A percentile compares a stretch with the other conserved stretches of the same genome.
These are phyloP conservation scores for Acanthurus tractus DNA, from an alignment of 2,797 vertebrate species.

Conservation along the genomic window DNA sequence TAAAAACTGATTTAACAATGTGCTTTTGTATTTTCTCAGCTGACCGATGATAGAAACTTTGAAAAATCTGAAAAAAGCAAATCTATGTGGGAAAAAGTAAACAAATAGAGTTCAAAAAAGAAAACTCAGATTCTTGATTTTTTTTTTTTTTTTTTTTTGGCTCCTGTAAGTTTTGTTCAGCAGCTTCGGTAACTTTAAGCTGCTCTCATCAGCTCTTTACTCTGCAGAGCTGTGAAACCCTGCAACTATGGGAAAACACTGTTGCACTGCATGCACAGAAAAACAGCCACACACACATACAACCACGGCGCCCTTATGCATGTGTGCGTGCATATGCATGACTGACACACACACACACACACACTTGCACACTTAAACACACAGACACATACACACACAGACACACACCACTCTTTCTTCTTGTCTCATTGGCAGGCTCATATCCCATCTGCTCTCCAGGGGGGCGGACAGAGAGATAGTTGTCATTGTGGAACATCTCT, in stretches of 20 bases:
- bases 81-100: not conserved
- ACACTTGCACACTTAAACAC: conserved; percentile 28
- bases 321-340: conserved; percentile 76
- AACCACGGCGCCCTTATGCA: conserved; percentile 44
- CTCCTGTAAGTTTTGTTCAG: conserved; percentile 27
- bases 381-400: conserved; percentile 45
- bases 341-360: conserved; percentile 54
- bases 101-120: not conserved
- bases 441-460: conserved; percentile 85
- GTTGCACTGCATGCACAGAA: conserved; percentile 54
- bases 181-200: conserved; percentile 31
- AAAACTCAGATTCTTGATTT: not conserved
- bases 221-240: conserved; percentile 38
- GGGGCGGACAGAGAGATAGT: conserved; percentile 79
- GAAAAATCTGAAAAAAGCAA: not conserved
- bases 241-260: conserved; percentile 48
- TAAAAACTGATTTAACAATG: no score
- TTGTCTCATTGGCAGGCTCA: conserved; percentile 79
- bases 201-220: conserved; percentile 31
- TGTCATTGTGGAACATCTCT: conserved; percentile 82
- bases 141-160: not conserved
- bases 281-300: conserved; percentile 17
- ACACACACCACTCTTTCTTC: conserved; percentile 73
- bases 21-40: not conserved
- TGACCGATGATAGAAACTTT: not conserved